Evolutionary conservation across 2,888 invertebrate genomes (phyloP).

Genomic region (Podabrus alpinus): DNA sequence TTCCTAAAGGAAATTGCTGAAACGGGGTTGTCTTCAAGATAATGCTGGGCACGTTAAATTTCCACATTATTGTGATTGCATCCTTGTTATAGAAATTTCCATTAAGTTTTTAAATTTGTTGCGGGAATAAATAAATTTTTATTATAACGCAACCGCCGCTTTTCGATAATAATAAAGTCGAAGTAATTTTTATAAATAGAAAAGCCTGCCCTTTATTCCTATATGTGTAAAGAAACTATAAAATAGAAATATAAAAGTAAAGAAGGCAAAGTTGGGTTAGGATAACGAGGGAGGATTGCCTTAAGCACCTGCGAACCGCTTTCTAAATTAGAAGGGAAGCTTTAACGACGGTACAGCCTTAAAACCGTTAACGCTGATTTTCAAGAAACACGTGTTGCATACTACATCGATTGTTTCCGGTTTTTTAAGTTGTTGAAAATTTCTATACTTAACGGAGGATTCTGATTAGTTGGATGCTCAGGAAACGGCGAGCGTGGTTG

Average conservation of each 20-base stretch:
- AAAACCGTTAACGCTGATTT: slow-evolving; percentile 40
- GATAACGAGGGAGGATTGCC: slow-evolving; percentile 42
- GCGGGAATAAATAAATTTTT: not conserved
- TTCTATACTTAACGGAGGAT: too few species aligned
- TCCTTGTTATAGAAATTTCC: slow-evolving; percentile 2
- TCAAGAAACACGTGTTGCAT: slow-evolving; percentile 41
- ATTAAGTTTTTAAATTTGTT: slow-evolving; percentile 1
- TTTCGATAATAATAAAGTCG: not conserved
- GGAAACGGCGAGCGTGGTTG: not conserved
- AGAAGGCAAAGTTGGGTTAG: slow-evolving; percentile 31
- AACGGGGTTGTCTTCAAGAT: not conserved
- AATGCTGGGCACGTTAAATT: slow-evolving; percentile 1
- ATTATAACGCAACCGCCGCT: not conserved
- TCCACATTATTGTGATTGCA: slow-evolving; percentile 3
- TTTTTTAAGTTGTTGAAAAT: not conserved
- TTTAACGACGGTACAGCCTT: slow-evolving; percentile 22
- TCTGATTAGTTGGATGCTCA: too few species aligned
- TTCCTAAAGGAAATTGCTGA: slow-evolving; percentile 4
- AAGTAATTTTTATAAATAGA: slow-evolving; percentile 6
- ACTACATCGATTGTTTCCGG: not conserved
- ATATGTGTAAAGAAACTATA: slow-evolving; percentile 23
- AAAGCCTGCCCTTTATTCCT: slow-evolving; percentile 5
- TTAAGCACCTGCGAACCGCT: slow-evolving; percentile 45
- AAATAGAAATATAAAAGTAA: slow-evolving; percentile 32
- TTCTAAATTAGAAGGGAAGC: slow-evolving; percentile 42